Evolutionary conservation across 2,888 invertebrate genomes (phyloP).

Genomic region (Lordiphosa andalusiaca): DNA sequence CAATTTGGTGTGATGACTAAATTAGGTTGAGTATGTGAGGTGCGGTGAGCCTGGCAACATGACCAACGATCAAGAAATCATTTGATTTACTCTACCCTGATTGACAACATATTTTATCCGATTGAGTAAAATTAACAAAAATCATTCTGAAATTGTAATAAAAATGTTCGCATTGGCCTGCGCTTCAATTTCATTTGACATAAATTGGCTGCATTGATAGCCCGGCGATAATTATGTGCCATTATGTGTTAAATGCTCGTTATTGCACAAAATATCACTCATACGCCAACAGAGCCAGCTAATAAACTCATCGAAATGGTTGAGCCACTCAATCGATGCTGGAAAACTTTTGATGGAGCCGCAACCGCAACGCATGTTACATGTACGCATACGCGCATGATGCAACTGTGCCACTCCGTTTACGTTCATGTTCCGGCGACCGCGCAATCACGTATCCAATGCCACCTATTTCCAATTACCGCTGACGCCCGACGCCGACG

Average conservation of each 20-base stretch:
- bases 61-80: too few relatives aligned
- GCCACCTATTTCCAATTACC: conserved; percentile 73
- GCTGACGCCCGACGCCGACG: conserved; percentile 53
- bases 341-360: conserved; percentile 39
- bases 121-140: too few relatives aligned
- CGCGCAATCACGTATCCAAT: conserved; percentile 58
- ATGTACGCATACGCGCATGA: conserved; percentile 2
- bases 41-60: too few relatives aligned
- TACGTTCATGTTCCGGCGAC: conserved; percentile 33
- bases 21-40: background rate
- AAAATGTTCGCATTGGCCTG: background rate
- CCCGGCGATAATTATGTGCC: conserved; percentile 36
- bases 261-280: conserved; percentile 47
- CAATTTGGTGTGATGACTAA: conserved; percentile 35
- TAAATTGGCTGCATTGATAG: conserved; percentile 29
- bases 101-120: too few relatives aligned
- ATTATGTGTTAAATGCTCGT: conserved; percentile 39
- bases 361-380: conserved; percentile 44
- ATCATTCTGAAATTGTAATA: too few relatives aligned
- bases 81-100: too few relatives aligned
- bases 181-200: conserved; percentile 11
- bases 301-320: conserved; percentile 57
- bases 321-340: conserved; percentile 23
- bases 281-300: conserved; percentile 41
- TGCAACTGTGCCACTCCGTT: background rate